Conservation (phyloP, 2,113 vertebrate species). For the Nesoenas mayeri region DNA sequence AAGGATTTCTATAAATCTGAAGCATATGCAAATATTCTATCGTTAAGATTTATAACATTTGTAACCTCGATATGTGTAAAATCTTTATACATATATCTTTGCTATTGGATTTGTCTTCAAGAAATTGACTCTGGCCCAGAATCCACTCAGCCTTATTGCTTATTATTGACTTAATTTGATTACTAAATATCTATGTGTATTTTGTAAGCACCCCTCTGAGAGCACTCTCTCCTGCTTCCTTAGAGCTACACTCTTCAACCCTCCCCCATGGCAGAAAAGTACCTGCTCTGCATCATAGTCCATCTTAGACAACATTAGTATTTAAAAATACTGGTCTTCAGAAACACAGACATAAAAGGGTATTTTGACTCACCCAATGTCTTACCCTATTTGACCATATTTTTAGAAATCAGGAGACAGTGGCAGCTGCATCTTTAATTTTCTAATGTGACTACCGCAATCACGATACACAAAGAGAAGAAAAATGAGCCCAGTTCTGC, state of each 20-base stretch:
- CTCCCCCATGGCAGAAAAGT: fast-evolving
- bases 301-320: neutral
- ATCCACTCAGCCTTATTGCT: neutral
- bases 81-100: neutral
- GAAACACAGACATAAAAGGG: neutral
- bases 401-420: neutral
- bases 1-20: neutral
- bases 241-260: neutral
- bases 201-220: neutral
- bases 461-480: neutral
- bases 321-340: neutral
- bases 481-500: neutral
- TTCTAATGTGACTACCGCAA: neutral
- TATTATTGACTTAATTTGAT: neutral
- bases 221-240: neutral
- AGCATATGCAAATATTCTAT: neutral
- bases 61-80: neutral
- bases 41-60: neutral
- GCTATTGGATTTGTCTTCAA: neutral
- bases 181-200: neutral
- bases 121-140: neutral
- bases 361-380: neutral
- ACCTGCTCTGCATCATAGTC: neutral
- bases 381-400: neutral
- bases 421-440: neutral